Evolutionary conservation across 2,113 vertebrate genomes (phyloP).

Genomic region (Brachyhypopomus gauderio): DNA sequence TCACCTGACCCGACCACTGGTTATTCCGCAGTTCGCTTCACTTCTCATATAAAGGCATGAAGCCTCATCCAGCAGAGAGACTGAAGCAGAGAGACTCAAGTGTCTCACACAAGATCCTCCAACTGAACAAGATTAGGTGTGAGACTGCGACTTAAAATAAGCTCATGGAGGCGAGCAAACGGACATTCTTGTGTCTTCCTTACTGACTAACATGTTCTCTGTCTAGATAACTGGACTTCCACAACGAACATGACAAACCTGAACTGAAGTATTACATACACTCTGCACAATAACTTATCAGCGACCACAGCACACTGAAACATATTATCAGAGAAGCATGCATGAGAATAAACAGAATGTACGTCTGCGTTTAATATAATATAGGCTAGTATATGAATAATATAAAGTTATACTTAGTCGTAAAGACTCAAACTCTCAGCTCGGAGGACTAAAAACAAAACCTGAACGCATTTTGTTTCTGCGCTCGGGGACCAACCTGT

Average conservation of each 20-base stretch:
- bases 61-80: constrained; percentile 26
- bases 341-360: neutral
- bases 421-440: neutral
- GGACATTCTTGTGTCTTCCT: too few species aligned
- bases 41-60: neutral
- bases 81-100: too few species aligned
- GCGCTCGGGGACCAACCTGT: constrained; percentile 65
- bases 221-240: too few species aligned
- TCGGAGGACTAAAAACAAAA: constrained; percentile 31
- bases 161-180: too few species aligned
- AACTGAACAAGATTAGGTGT: neutral
- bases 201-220: too few species aligned
- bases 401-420: neutral
- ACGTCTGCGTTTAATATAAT: neutral
- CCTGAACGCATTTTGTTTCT: neutral
- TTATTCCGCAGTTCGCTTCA: neutral
- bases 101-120: constrained; percentile 18
- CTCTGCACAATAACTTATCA: too few species aligned
- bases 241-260: too few species aligned
- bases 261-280: too few species aligned
- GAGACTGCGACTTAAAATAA: too few species aligned
- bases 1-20: neutral
- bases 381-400: too few species aligned
- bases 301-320: neutral
- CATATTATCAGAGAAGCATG: neutral